A percentile compares a stretch with the other conserved stretches of the same genome.
Evolutionary conservation across 37 sponge, comb jelly and placozoan genomes (phyloP).

Genomic region (Mnemiopsis leidyi): DNA sequence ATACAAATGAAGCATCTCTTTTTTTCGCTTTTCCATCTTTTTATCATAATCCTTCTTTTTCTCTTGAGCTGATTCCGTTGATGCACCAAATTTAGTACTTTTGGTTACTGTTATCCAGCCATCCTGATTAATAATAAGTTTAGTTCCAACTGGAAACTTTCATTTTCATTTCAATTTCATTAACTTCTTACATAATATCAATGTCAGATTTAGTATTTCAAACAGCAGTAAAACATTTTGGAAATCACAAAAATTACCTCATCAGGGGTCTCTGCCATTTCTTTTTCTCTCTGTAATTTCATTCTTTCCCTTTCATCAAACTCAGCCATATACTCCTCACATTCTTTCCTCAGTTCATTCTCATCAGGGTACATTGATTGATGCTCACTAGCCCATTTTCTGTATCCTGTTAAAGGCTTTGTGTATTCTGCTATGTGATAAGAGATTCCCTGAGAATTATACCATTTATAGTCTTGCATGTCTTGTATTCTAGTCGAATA

Average conservation of each 20-base stretch:
- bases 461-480: background rate
- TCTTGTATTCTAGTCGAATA: background rate
- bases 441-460: slow-evolving; percentile 10
- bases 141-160: too few species aligned
- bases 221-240: too few species aligned
- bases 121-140: slow-evolving; percentile 37
- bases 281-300: slow-evolving; percentile 17
- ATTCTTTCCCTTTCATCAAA: slow-evolving; percentile 29
- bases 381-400: slow-evolving; percentile 13
- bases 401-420: background rate
- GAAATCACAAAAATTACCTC: slow-evolving; percentile 12
- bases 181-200: background rate
- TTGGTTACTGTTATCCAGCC: slow-evolving; percentile 57
- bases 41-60: slow-evolving; percentile 36
- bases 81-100: slow-evolving; percentile 54
- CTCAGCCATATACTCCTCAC: slow-evolving; percentile 55
- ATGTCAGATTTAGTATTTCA: too few species aligned
- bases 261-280: slow-evolving; percentile 58
- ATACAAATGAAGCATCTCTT: slow-evolving; percentile 47
- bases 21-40: slow-evolving; percentile 25
- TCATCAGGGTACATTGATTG: slow-evolving; percentile 16
- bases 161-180: background rate
- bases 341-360: background rate
- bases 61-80: slow-evolving; percentile 29
- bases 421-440: background rate